Evolutionary conservation across 1,140 invertebrate genomes (phyloP).

Genomic region (Drosophila ohnishii): DNA sequence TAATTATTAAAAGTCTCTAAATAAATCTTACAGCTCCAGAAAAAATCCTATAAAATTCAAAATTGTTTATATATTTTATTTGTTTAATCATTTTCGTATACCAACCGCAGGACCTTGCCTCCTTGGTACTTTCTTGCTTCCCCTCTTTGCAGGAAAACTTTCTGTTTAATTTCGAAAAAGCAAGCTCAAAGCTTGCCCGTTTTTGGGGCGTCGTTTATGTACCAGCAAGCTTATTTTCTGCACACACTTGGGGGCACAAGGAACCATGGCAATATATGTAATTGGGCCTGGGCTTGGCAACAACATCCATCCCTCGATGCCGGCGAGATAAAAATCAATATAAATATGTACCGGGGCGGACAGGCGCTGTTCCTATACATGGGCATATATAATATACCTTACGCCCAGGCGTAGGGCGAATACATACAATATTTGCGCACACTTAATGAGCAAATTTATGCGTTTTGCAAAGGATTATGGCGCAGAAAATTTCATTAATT

Average conservation of each 20-base stretch:
- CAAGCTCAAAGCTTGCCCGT: constrained; percentile 53
- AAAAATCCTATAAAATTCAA: accelerated
- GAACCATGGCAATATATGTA: constrained; percentile 18
- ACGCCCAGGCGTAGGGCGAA: constrained; percentile 18
- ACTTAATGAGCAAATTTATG: constrained; percentile 79
- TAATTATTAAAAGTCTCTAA: background rate
- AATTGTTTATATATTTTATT: too few relatives aligned
- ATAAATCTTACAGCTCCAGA: too few relatives aligned
- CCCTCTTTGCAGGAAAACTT: constrained; percentile 26
- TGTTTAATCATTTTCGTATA: too few relatives aligned
- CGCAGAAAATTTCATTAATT: constrained; percentile 81
- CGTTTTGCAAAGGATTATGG: constrained; percentile 81
- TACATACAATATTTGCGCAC: constrained; percentile 62
- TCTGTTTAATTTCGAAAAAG: constrained; percentile 54
- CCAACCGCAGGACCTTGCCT: too few relatives aligned
- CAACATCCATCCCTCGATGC: constrained; percentile 69
- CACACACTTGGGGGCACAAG: constrained; percentile 20
- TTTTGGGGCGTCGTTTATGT: constrained; percentile 66
- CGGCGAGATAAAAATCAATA: constrained; percentile 78
- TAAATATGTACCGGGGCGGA: constrained; percentile 34
- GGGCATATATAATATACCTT: constrained; percentile 18
- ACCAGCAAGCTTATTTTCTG: constrained; percentile 53
- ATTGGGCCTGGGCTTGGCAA: constrained; percentile 47
- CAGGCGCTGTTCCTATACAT: constrained; percentile 28
- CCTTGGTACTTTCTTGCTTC: constrained; percentile 17